phyloP scores from a whole-genome alignment of 2,113 vertebrate species.

The Tyto alba region DNA sequence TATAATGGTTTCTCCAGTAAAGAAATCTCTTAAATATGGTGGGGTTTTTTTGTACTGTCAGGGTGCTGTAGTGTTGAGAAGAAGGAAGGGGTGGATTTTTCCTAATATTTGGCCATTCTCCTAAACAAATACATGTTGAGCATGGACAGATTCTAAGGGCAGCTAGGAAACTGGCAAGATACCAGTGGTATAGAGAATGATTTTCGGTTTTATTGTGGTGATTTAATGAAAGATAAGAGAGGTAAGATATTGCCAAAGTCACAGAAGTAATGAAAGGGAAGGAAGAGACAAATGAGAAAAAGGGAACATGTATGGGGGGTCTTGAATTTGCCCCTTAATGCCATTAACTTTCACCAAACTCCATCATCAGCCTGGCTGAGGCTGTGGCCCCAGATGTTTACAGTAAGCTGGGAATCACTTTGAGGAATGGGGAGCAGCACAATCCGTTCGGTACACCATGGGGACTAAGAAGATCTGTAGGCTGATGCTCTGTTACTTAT shows the following conservation, averaged over 20 bases:
- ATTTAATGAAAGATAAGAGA: too few relatives aligned
- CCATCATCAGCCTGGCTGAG: background rate
- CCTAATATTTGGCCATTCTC: background rate
- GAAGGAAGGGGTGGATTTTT: background rate
- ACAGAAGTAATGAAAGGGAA: background rate
- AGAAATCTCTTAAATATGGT: background rate
- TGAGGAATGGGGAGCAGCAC: background rate
- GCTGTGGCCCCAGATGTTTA: background rate
- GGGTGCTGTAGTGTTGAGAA: fast-evolving
- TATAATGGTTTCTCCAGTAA: background rate
- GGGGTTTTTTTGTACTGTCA: background rate
- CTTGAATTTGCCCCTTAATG: background rate
- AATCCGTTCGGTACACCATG: fast-evolving
- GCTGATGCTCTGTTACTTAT: background rate
- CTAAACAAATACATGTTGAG: background rate
- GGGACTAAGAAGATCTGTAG: background rate
- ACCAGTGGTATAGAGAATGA: fast-evolving
- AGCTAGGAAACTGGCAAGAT: background rate
- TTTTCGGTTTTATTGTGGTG: background rate
- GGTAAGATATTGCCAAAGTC: background rate
- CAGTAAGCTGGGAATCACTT: background rate
- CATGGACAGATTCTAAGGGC: background rate
- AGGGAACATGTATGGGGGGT: background rate
- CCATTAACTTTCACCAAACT: background rate
- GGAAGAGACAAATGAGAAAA: background rate